Percentiles rank a stretch among this genome's conserved stretches.
Conservation (phyloP, 2,113 vertebrate species). For the Numida meleagris region DNA sequence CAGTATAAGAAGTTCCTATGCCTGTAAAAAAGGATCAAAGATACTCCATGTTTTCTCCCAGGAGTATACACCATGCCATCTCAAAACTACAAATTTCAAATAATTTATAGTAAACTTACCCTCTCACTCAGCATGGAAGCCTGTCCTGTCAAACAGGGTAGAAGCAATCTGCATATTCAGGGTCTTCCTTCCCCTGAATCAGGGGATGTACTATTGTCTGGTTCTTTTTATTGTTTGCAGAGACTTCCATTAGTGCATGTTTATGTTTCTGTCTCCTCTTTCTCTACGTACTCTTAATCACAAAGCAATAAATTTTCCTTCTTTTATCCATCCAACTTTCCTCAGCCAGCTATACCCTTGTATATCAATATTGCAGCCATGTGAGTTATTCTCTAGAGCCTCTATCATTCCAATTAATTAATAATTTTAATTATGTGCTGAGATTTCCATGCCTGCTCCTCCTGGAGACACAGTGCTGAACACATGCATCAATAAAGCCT, state of each 20-base stretch:
- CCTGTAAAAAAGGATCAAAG: background rate
- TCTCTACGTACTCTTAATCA: background rate
- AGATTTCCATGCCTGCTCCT: background rate
- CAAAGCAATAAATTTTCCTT: background rate
- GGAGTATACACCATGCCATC: background rate
- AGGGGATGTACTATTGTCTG: background rate
- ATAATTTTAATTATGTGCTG: conserved; percentile 23
- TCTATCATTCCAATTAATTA: background rate
- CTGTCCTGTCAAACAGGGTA: background rate
- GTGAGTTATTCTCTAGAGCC: background rate
- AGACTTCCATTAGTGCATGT: background rate
- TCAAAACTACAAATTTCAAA: background rate
- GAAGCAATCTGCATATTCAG: background rate
- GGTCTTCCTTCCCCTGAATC: background rate
- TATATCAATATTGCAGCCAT: background rate
- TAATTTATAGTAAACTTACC: background rate
- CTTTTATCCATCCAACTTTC: background rate
- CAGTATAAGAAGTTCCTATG: background rate
- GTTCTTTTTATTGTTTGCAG: background rate
- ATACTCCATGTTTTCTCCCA: background rate
- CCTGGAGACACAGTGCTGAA: background rate
- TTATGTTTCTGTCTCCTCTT: background rate
- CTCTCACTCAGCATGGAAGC: background rate
- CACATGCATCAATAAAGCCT: background rate
- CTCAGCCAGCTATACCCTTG: background rate